Evolutionary conservation across 1,140 invertebrate genomes (phyloP), one percentile per base, ranked within the genome.

Genomic region (Brachionus sp.): DNA sequence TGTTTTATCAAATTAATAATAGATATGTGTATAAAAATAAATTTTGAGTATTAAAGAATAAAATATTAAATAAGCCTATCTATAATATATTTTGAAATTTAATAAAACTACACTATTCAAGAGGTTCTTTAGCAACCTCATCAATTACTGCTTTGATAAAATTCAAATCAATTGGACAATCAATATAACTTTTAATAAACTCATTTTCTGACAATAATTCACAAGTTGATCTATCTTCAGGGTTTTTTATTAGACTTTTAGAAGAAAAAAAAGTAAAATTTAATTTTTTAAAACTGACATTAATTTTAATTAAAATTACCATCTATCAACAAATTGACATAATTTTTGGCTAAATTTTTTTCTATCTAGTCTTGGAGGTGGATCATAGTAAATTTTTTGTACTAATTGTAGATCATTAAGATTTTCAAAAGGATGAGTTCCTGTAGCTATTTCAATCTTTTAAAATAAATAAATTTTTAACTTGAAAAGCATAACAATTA

Each of bases 371-470:
- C 19, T 77, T 10, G 73, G 73, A 13, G 73, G 39, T 5, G 29
- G 12, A 23, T 53, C 16, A n/a, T 77, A n/a, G 13, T 23, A 13
- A 37, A 77, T 77, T 1, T 1, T 29, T 13, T 25, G 29, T 4
- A 42, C 13, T 44, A 77, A 53, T n/a, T 29, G 13, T 13, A 77
- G 37, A 42, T 77, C 39, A 53, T 42, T 29, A 10, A 53, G 13
- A 16, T 33, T 33, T 29, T 77, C 29, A 19, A 77, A 77, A 3
- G 73, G 73, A 77, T 77, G 29, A 13, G 5, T 53, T 13, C 73
- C 73, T 25, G 39, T 44, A 3, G 73, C 73, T 23, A 77, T 77
- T 77, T 77, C 39, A 5, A 77, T 77, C 73, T 77, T 33, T 64
- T 23, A 10, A 16, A 16, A 25, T 9, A 62, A 64, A 64, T 25